Evolutionary conservation across 37 sponge, comb jelly and placozoan genomes (phyloP).

Genomic region (Eunapius fragilis): DNA sequence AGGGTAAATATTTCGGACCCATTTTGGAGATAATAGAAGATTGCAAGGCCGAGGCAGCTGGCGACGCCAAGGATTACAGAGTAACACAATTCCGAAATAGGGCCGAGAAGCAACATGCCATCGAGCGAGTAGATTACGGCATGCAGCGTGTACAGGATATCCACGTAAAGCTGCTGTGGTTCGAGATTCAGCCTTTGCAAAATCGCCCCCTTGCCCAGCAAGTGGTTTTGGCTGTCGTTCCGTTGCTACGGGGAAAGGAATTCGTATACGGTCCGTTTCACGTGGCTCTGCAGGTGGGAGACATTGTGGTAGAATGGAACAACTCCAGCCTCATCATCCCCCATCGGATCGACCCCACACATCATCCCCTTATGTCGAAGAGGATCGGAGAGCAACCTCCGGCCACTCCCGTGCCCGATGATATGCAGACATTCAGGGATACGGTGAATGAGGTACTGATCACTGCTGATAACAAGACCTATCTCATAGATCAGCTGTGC

Average conservation of each 20-base stretch:
- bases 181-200: not conserved
- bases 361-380: not conserved
- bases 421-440: not conserved
- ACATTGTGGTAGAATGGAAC: not conserved
- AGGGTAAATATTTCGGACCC: no score
- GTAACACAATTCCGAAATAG: no score
- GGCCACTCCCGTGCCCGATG: no score
- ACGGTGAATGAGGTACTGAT: not conserved
- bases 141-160: no score
- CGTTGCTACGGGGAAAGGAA: not conserved
- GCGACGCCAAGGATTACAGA: no score
- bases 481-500: not conserved
- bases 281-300: constrained; percentile 12
- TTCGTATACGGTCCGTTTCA: constrained; percentile 33
- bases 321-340: not conserved
- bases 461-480: not conserved
- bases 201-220: not conserved
- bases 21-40: no score
- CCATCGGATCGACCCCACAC: not conserved
- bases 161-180: not conserved
- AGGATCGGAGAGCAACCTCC: not conserved
- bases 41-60: no score
- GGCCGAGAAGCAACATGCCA: no score
- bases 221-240: not conserved
- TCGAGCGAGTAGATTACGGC: no score